Evolutionary conservation across 1,140 invertebrate genomes (phyloP), one percentile per base, ranked within the genome.

Genomic region (Drosophila bifasciata): DNA sequence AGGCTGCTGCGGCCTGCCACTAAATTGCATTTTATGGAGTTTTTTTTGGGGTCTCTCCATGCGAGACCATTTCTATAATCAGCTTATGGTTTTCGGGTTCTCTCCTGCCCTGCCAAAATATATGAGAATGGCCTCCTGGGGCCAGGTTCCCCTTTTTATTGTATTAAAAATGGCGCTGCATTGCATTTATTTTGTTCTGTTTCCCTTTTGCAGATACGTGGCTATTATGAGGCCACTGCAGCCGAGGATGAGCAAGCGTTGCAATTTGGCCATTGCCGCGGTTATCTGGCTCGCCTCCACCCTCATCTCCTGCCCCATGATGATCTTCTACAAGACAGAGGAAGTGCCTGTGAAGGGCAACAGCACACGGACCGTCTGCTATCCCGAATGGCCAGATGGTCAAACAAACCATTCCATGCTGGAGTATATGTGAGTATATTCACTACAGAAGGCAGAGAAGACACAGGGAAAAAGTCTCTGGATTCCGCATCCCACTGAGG

Each of bases 141-240:
- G 49, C 16, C n/a, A n/a, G n/a, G 19, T 16, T 51, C 36, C 25
- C 19, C 49, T 51, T 19, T n/a, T 39, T 19, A 85, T 61, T 67
- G 57, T 25, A 53, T 63, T 81, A 60, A 44, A 19, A 48, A 16
- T 55, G 53, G 36, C 13, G 36, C 32, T 59, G 16, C 50, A 25
- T 69, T 63, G 13, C 28, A 9, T 41, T 5, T 0, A 1, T 3
- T 5, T n/a, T n/a, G 4, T 36, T 13, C 13, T 36, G 4, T 51
- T 40, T 74, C n/a, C n/a, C n/a, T n/a, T n/a, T n/a, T n/a, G 4
- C 93, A 97, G 97, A 79, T 98, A 98, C 90, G 96, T 97, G 92
- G 97, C 97, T 23, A 98, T 98, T 73, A 97, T 98, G 93, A 96
- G 96, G 89, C 98, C 98, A 0, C 92, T 98, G 64, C 93, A 95